Evolutionary conservation across 2,797 vertebrate species (phyloP).

Genomic region (Phalloptychus januarius): DNA sequence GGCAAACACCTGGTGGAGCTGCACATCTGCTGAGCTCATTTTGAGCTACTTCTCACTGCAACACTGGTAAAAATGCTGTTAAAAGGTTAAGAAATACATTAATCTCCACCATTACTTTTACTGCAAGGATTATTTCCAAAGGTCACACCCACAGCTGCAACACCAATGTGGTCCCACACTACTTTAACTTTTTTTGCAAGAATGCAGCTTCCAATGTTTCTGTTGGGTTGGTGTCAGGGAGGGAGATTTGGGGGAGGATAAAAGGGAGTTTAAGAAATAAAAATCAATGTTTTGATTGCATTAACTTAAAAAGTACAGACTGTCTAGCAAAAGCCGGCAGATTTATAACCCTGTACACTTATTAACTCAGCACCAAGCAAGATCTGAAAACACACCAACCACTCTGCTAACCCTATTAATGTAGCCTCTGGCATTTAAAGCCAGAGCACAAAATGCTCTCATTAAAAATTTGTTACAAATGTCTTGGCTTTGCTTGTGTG

Average conservation of each 20-base stretch:
- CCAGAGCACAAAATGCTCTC: neutral
- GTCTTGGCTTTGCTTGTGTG: neutral
- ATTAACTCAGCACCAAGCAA: neutral
- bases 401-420: constrained; percentile 2
- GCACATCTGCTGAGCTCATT: too few relatives aligned
- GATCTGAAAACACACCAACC: neutral
- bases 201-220: neutral
- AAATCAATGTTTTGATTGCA: neutral
- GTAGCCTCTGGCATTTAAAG: neutral
- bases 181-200: neutral
- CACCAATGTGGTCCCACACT: neutral
- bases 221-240: neutral
- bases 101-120: too few relatives aligned
- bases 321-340: neutral
- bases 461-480: neutral
- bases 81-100: too few relatives aligned
- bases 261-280: neutral
- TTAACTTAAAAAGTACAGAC: neutral
- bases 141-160: neutral
- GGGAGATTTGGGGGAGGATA: too few relatives aligned
- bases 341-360: neutral
- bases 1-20: too few relatives aligned
- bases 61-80: too few relatives aligned
- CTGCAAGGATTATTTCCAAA: neutral
- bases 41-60: too few relatives aligned